Evolutionary conservation across 2,113 vertebrate genomes (phyloP), one percentile per base, ranked within the genome.

Genomic region (Thamnaconus septentrionalis): DNA sequence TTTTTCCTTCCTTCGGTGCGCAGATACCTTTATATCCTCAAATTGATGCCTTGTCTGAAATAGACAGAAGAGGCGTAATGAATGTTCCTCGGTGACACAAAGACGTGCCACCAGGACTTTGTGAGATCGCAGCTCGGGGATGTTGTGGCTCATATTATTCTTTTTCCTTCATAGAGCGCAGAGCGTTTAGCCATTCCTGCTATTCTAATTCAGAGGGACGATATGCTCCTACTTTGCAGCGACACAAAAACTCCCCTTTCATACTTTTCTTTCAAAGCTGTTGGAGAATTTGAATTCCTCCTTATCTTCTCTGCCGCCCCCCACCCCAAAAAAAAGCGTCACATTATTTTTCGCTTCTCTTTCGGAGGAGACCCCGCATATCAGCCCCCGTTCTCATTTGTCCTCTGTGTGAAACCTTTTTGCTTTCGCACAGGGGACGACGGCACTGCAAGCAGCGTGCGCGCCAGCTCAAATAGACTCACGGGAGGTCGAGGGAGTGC

Each of bases 1-100:
- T 31, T 31, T 31, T 31, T 31, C 18, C 18, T 31, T 31, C 18
- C 18, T 31, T 2, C 1, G 18, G 80, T 90, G 90, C 89, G 83
- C 88, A 90, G 93, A 95, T 94, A 91, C 85, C 93, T 92, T 52
- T 90, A 91, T 80, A 88, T 93, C 83, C 91, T 90, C 92, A 93
- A 93, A 94, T 92, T 91, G 88, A 93, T 86, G 90, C 89, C 88
- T 90, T 89, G 90, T 93, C 76, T 90, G 83, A 91, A 92, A 91
- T 89, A 80, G n/a, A 83, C 86, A 84, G 87, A 78, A 86, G 89
- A 90, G 83, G 82, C 80, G 69, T 89, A 90, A 92, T 92, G 87
- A 92, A 88, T 81, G 81, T 69, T 65, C 83, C 88, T 83, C 59
- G 71, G 88, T 85, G 87, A 85, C 86, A 92, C 87, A 89, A 92